phyloP scores from a whole-genome alignment of 2,113 vertebrate species.

The Hystrix cristata region DNA sequence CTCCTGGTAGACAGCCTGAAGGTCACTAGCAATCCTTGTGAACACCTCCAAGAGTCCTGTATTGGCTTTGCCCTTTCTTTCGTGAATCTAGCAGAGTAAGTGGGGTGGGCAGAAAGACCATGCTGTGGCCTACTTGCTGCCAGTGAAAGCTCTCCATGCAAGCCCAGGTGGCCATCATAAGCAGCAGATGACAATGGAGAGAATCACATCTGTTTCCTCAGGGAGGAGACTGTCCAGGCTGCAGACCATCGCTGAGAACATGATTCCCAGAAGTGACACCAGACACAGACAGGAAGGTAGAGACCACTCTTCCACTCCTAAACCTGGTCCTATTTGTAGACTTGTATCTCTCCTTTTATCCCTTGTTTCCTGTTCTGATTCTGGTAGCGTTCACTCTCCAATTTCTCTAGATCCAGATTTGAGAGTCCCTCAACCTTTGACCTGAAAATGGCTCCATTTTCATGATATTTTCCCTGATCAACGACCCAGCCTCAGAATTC shows the following conservation, averaged over 20 bases:
- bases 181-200: background rate
- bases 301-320: fast-evolving
- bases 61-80: no score
- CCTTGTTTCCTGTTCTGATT: no score
- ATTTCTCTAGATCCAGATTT: no score
- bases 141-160: background rate
- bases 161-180: background rate
- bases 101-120: background rate
- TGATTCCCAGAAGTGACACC: background rate
- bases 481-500: background rate
- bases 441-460: background rate
- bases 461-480: no score
- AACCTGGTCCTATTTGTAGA: no score
- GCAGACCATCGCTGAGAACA: fast-evolving
- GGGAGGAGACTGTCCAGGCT: background rate
- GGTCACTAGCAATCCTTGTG: fast-evolving
- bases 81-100: background rate
- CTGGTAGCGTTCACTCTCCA: fast-evolving
- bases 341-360: background rate
- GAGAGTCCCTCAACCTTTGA: background rate
- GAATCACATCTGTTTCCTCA: background rate
- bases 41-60: fast-evolving
- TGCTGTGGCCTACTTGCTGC: background rate
- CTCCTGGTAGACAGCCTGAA: fast-evolving
- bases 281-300: no score